Evolutionary conservation across 2,888 invertebrate species (phyloP).

Genomic region (Drosophila monieri): DNA sequence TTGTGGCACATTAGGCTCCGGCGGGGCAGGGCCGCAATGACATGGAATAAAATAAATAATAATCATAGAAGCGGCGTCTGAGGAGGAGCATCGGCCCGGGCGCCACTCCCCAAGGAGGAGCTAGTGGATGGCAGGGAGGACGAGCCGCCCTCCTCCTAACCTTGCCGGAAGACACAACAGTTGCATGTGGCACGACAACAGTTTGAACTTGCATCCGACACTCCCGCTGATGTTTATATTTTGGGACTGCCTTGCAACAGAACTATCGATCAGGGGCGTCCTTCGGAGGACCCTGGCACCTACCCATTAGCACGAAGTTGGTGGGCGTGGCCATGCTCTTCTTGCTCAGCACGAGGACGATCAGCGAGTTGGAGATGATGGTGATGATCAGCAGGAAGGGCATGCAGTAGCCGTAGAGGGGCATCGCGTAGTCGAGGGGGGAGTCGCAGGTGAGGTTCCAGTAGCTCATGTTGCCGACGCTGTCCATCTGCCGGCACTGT

Average conservation of each 20-base stretch:
- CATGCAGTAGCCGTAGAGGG: conserved; percentile 84
- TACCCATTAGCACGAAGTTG: conserved; percentile 93
- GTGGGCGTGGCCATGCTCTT: conserved; percentile 96
- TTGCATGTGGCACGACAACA: conserved; percentile 7
- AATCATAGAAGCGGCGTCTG: conserved; percentile 44
- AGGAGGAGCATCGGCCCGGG: conserved; percentile 3
- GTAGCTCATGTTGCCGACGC: conserved; percentile 73
- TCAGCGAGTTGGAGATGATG: conserved; percentile 94
- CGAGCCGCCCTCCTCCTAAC: not conserved
- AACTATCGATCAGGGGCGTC: not conserved
- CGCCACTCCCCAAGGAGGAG: not conserved
- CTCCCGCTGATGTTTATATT: not conserved
- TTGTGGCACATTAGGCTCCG: conserved; percentile 38
- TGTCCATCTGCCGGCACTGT: conserved; percentile 67
- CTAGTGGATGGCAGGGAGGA: not conserved
- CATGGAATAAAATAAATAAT: conserved; percentile 62
- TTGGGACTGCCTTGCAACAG: not conserved
- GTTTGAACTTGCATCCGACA: not conserved
- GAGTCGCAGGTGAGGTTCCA: conserved; percentile 84
- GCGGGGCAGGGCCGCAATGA: conserved; percentile 41
- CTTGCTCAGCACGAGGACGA: conserved; percentile 94
- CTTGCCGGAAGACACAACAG: not conserved
- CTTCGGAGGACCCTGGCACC: conserved; percentile 49
- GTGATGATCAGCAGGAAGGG: conserved; percentile 94
- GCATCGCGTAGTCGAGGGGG: conserved; percentile 81